Percentiles rank a stretch among this genome's conserved stretches.
Conservation (phyloP, 1,140 invertebrate genomes). For the Drosophila watanabei region DNA sequence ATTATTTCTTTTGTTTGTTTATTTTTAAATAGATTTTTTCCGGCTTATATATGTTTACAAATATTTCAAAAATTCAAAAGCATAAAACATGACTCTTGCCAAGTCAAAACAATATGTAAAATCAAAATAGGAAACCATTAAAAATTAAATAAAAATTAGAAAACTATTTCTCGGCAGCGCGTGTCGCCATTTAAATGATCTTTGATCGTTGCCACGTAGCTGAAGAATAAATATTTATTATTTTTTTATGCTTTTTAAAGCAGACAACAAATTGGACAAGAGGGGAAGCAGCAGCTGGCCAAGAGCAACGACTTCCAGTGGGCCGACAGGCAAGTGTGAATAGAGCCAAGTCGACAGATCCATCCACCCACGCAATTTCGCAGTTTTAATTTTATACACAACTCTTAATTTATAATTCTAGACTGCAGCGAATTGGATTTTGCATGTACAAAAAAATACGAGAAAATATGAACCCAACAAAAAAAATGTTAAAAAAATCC, state of each 20-base stretch:
- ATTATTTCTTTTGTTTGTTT: slow-evolving; percentile 20
- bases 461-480: not conserved
- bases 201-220: slow-evolving; percentile 22
- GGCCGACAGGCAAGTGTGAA: slow-evolving; percentile 58
- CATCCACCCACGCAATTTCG: slow-evolving; percentile 62
- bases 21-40: slow-evolving; percentile 18
- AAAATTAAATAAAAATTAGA: slow-evolving; percentile 38
- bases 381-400: slow-evolving; percentile 45
- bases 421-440: slow-evolving; percentile 31
- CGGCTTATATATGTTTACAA: slow-evolving; percentile 1
- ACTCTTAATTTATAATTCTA: slow-evolving; percentile 30
- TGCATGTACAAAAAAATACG: slow-evolving; percentile 18
- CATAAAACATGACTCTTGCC: not conserved
- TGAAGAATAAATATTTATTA: slow-evolving; percentile 67
- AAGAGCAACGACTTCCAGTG: slow-evolving; percentile 51
- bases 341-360: slow-evolving; percentile 44
- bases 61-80: slow-evolving; percentile 14
- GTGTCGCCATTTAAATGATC: slow-evolving; percentile 59
- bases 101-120: slow-evolving; percentile 20
- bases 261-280: slow-evolving; percentile 17
- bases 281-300: slow-evolving; percentile 14
- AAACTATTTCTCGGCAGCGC: slow-evolving; percentile 27
- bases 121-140: slow-evolving; percentile 8
- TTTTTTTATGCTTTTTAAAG: slow-evolving; percentile 40
- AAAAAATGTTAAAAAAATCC: slow-evolving; percentile 14